Evolutionary conservation across 1,140 invertebrate species (phyloP), one percentile per base, ranked within the genome.

Genomic region (Lamellibrachia luymesi): DNA sequence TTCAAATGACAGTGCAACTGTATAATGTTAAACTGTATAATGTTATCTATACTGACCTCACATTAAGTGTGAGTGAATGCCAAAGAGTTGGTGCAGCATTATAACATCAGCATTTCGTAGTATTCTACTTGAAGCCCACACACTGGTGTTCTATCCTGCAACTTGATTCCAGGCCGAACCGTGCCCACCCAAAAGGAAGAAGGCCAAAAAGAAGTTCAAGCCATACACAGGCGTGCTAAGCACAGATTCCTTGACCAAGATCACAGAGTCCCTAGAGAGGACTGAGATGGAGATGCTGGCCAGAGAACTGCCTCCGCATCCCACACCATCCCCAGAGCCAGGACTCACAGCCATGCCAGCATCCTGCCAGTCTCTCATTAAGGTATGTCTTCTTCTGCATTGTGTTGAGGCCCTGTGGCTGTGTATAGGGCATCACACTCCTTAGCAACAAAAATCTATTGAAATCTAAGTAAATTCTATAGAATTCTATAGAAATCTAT

Each of bases 361-460:
- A 4, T 95, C 95, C 50, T 96, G 95, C 94, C 95, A 95, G 91
- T 95, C 95, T 90, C 95, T 96, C 94, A 91, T 96, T 17, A 96
- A 95, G 94, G 96, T 96, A 95, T 92, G 91, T 91, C 7, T 80
- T 80, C 64, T 22, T 80, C 17, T 22, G 52, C 17, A 80, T 10
- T 80, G 13, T 80, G 13, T 80, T 22, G 6, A 80, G 64, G 17
- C 5, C 38, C 38, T 38, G 38, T 38, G 38, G 38, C 38, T 38
- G 38, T 38, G 38, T 38, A 38, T 38, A 38, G 38, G 38, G 38
- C 38, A 38, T 38, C 38, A 38, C 38, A 38, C 38, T 38, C 38
- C 38, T 38, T 38, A 38, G 38, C 38, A 38, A 38, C 38, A 38
- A 38, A 38, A 38, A 38, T 38, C 38, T 38, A 38, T 1, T 38